phyloP scores from a whole-genome alignment of 2,888 invertebrate species.

The Panopea generosa region DNA sequence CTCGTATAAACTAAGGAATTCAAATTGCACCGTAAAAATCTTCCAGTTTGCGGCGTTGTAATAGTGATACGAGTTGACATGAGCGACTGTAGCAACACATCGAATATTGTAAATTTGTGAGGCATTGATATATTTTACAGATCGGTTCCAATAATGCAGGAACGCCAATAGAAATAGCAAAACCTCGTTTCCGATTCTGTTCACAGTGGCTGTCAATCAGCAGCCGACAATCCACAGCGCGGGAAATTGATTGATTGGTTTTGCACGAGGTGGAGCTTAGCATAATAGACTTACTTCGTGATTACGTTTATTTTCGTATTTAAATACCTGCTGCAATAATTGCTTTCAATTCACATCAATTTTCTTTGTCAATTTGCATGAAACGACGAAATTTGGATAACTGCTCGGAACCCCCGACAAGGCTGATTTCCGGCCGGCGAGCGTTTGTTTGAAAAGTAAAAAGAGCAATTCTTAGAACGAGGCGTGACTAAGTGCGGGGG shows the following conservation, averaged over 20 bases:
- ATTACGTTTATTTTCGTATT: slow-evolving; percentile 51
- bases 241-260: slow-evolving; percentile 57
- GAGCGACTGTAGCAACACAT: no score
- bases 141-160: slow-evolving; percentile 27
- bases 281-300: slow-evolving; percentile 40
- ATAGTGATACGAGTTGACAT: no score
- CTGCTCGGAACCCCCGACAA: slow-evolving; percentile 22
- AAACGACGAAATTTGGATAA: slow-evolving; percentile 35
- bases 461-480: slow-evolving; percentile 31
- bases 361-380: slow-evolving; percentile 46
- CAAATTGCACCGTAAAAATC: no score
- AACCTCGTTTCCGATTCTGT: slow-evolving; percentile 28
- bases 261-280: slow-evolving; percentile 46
- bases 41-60: no score
- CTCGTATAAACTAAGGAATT: no score
- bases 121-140: no score
- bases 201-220: slow-evolving; percentile 49
- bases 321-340: slow-evolving; percentile 53
- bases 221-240: slow-evolving; percentile 22
- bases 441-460: slow-evolving; percentile 39
- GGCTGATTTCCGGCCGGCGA: slow-evolving; percentile 48
- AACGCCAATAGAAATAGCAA: slow-evolving; percentile 34
- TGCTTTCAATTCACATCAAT: slow-evolving; percentile 52
- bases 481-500: slow-evolving; percentile 53
- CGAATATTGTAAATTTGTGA: no score